Percentiles rank a stretch among this genome's conserved stretches.
phyloP scores from a whole-genome alignment of 1,140 invertebrate genomes.

The Episyrphus balteatus region DNA sequence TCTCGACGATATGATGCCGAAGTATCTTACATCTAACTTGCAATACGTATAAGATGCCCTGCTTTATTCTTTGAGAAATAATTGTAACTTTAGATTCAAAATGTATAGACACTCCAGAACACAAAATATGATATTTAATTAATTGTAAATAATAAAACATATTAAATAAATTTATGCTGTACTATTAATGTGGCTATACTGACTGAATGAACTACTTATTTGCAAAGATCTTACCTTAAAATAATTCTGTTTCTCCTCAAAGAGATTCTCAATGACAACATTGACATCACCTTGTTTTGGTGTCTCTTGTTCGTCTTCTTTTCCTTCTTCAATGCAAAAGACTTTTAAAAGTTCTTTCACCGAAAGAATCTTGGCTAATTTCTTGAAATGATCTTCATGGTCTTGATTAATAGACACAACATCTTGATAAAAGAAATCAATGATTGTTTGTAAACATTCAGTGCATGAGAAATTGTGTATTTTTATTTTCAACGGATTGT shows the following conservation, averaged over 20 bases:
- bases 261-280: slow-evolving; percentile 15
- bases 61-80: too few relatives aligned
- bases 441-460: slow-evolving; percentile 26
- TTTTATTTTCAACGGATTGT: slow-evolving; percentile 29
- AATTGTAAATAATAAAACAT: too few relatives aligned
- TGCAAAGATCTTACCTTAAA: slow-evolving; percentile 28
- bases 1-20: too few relatives aligned
- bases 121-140: too few relatives aligned
- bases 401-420: slow-evolving; percentile 28
- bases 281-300: neutral
- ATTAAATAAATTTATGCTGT: too few relatives aligned
- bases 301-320: neutral
- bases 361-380: slow-evolving; percentile 23
- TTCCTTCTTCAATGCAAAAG: slow-evolving; percentile 16
- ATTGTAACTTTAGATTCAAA: too few relatives aligned
- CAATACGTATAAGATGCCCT: too few relatives aligned
- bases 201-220: too few relatives aligned
- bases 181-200: too few relatives aligned
- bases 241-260: slow-evolving; percentile 25
- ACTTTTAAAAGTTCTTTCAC: slow-evolving; percentile 28
- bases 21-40: too few relatives aligned
- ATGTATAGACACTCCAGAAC: too few relatives aligned
- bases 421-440: slow-evolving; percentile 33
- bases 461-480: slow-evolving; percentile 25
- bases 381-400: slow-evolving; percentile 25